Conservation (phyloP, 2,888 invertebrate species). For the Andrena flavipes region DNA sequence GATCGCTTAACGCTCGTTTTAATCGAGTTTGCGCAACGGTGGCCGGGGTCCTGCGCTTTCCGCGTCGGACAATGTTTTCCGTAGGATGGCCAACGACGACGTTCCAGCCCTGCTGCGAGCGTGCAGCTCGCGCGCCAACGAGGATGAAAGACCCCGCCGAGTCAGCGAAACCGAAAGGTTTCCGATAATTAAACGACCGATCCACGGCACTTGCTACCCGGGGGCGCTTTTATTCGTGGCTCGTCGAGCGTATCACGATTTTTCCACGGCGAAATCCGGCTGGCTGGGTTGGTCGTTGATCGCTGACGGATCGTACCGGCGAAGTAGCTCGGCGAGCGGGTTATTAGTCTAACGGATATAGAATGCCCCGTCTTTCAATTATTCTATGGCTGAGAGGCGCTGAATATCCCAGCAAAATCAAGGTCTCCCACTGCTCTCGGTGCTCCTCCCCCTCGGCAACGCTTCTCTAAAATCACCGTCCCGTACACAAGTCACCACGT, state of each 20-base stretch:
- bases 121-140: neutral
- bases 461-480: slow-evolving; percentile 25
- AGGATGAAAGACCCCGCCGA: slow-evolving; percentile 41
- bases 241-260: slow-evolving; percentile 33
- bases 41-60: slow-evolving; percentile 66
- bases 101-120: slow-evolving; percentile 16
- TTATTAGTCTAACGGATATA: no score
- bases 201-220: neutral
- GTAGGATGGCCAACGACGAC: slow-evolving; percentile 13
- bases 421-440: no score
- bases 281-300: neutral
- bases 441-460: neutral
- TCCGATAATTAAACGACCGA: slow-evolving; percentile 65
- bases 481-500: slow-evolving; percentile 20
- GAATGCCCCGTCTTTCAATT: no score
- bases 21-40: slow-evolving; percentile 78
- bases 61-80: slow-evolving; percentile 60
- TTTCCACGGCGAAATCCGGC: slow-evolving; percentile 17
- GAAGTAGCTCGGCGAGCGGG: no score
- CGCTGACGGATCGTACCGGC: no score
- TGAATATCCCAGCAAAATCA: no score
- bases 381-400: no score
- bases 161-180: slow-evolving; percentile 60
- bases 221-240: slow-evolving; percentile 10
- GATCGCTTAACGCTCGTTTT: slow-evolving; percentile 82